Conservation (phyloP, 53 echinoderm and acorn worm species). For the Astropecten irregularis region DNA sequence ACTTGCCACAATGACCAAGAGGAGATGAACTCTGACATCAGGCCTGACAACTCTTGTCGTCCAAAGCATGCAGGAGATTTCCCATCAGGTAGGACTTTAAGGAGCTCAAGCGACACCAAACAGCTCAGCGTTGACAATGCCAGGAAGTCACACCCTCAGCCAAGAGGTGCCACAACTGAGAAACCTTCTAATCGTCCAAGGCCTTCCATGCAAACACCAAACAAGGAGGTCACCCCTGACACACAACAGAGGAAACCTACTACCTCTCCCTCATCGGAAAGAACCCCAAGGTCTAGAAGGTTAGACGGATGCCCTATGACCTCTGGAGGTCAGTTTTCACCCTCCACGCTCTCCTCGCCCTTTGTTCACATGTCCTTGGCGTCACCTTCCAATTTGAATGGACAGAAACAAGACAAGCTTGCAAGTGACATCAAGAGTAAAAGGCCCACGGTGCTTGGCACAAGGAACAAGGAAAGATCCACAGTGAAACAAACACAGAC, state of each 20-base stretch:
- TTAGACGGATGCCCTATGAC: not conserved
- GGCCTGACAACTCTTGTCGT: not conserved
- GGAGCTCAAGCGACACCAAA: not conserved
- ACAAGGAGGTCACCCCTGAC: not conserved
- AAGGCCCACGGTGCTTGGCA: not conserved
- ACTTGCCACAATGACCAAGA: not conserved
- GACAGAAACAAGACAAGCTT: not conserved
- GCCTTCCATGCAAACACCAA: not conserved
- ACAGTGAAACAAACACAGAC: not conserved
- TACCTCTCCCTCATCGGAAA: not conserved
- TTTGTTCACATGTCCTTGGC: slow-evolving; percentile 13
- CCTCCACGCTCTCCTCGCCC: slow-evolving; percentile 37
- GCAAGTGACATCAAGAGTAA: not conserved
- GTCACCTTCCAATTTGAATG: not conserved
- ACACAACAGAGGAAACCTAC: not conserved
- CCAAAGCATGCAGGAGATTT: too few species aligned
- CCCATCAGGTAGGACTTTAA: not conserved
- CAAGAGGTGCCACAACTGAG: not conserved
- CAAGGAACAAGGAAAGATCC: not conserved
- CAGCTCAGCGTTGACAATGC: not conserved
- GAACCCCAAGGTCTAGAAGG: not conserved
- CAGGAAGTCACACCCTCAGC: not conserved
- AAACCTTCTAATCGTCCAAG: not conserved
- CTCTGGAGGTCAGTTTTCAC: not conserved
- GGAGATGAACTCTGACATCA: not conserved